These are phyloP conservation scores for Seira ritae DNA, from an alignment of 2,888 invertebrate genomes.

Conservation along the genomic window DNA sequence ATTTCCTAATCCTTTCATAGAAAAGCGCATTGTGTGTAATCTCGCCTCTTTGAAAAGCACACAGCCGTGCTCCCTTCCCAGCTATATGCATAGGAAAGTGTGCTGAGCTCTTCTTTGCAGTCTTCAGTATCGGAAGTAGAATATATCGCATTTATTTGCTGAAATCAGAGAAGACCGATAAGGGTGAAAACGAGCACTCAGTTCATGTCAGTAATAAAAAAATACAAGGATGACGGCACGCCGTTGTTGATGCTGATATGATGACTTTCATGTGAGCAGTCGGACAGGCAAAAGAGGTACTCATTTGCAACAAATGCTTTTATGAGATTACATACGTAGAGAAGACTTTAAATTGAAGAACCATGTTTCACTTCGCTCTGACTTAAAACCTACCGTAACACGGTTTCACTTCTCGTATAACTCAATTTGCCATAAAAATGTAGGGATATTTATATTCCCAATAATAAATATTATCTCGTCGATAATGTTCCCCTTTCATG, in stretches of 20 bases:
- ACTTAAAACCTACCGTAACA: slow-evolving; percentile 47
- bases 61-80: too few relatives aligned
- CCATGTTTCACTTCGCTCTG: slow-evolving; percentile 38
- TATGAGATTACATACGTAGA: slow-evolving; percentile 17
- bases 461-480: slow-evolving; percentile 6
- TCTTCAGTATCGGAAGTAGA: slow-evolving; percentile 6
- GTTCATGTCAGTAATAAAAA: slow-evolving; percentile 9
- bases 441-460: slow-evolving; percentile 4
- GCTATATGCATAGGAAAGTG: neutral
- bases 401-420: slow-evolving; percentile 38
- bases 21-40: neutral
- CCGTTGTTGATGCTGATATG: neutral
- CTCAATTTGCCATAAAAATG: slow-evolving; percentile 32
- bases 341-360: slow-evolving; percentile 57
- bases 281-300: neutral
- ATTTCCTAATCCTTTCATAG: slow-evolving; percentile 13
- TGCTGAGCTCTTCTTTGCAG: neutral
- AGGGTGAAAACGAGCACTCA: slow-evolving; percentile 8
- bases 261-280: slow-evolving; percentile 4
- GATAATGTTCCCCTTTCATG: neutral
- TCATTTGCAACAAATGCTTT: slow-evolving; percentile 11
- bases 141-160: neutral
- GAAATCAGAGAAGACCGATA: slow-evolving; percentile 7
- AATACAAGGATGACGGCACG: neutral
- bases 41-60: neutral